Conservation (phyloP, 2,797 vertebrate species). For the Phrynocephalus vlangalii region DNA sequence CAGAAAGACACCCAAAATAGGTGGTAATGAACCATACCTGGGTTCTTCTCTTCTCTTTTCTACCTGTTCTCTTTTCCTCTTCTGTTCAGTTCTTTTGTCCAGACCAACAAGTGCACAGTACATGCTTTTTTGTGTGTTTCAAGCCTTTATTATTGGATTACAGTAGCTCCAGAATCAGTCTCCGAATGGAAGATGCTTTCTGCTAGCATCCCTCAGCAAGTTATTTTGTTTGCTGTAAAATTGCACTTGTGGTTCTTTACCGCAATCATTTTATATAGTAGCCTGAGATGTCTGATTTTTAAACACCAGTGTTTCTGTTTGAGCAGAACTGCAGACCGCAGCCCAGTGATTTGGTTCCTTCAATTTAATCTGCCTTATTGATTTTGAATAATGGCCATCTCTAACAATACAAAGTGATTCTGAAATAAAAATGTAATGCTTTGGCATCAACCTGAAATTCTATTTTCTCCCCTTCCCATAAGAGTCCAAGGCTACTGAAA, state of each 20-base stretch:
- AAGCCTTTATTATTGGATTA: not conserved
- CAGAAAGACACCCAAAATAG: not conserved
- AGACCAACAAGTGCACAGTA: too few relatives aligned
- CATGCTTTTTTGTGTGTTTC: too few relatives aligned
- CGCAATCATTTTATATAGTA: slow-evolving; percentile 39
- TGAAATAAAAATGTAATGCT: slow-evolving; percentile 29
- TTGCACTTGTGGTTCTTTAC: slow-evolving; percentile 21
- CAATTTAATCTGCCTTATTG: slow-evolving; percentile 35
- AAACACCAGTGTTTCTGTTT: slow-evolving; percentile 4
- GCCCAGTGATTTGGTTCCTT: slow-evolving; percentile 6
- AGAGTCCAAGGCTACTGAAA: not conserved
- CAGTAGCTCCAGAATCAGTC: not conserved
- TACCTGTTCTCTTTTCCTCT: too few relatives aligned
- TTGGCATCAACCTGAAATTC: not conserved
- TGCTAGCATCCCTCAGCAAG: not conserved
- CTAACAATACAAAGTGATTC: slow-evolving; percentile 33
- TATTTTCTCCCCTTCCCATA: slow-evolving; percentile 13
- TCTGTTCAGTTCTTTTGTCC: too few relatives aligned
- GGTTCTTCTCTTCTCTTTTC: too few relatives aligned
- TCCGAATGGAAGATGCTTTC: not conserved
- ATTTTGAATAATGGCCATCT: slow-evolving; percentile 33
- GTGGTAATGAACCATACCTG: not conserved
- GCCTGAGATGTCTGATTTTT: slow-evolving; percentile 38
- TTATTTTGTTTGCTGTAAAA: slow-evolving; percentile 7
- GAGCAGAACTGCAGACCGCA: slow-evolving; percentile 6